These are phyloP conservation scores for Hassar affinis DNA, from an alignment of 2,113 vertebrate species.

Conservation along the genomic window DNA sequence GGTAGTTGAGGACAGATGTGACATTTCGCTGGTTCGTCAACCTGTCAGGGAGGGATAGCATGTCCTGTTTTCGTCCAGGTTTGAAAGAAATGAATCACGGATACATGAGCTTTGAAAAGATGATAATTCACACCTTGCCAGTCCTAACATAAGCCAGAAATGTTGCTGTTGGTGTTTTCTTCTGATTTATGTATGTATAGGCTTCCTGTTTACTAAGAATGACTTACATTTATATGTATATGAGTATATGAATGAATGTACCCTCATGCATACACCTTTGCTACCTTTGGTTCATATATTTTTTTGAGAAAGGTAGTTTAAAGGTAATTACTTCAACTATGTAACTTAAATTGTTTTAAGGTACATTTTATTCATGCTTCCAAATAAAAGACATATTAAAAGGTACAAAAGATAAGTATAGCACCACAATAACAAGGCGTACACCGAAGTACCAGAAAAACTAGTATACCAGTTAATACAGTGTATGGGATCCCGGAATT, in stretches of 20 bases:
- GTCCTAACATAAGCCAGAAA: slow-evolving; percentile 28
- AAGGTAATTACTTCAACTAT: neutral
- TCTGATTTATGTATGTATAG: slow-evolving; percentile 1
- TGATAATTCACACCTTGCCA: slow-evolving; percentile 34
- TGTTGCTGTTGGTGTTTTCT: neutral
- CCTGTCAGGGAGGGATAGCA: slow-evolving; percentile 35
- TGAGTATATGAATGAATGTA: neutral
- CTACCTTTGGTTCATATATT: neutral
- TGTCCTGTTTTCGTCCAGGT: slow-evolving; percentile 43
- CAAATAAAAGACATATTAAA: neutral
- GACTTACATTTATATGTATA: neutral
- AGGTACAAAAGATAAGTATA: neutral
- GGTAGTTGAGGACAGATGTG: slow-evolving; percentile 72
- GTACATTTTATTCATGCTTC: neutral
- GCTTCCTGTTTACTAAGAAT: neutral
- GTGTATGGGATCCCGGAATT: too few species aligned
- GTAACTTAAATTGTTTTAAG: neutral
- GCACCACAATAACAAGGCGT: too few species aligned
- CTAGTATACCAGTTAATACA: too few species aligned
- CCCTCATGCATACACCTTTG: neutral
- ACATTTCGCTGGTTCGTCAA: slow-evolving; percentile 66
- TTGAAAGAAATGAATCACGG: slow-evolving; percentile 42
- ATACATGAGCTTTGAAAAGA: slow-evolving; percentile 43
- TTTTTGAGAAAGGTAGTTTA: neutral
- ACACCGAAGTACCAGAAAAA: too few species aligned